phyloP scores from a whole-genome alignment of 2,888 invertebrate species.

The Pseudococcus longispinus region DNA sequence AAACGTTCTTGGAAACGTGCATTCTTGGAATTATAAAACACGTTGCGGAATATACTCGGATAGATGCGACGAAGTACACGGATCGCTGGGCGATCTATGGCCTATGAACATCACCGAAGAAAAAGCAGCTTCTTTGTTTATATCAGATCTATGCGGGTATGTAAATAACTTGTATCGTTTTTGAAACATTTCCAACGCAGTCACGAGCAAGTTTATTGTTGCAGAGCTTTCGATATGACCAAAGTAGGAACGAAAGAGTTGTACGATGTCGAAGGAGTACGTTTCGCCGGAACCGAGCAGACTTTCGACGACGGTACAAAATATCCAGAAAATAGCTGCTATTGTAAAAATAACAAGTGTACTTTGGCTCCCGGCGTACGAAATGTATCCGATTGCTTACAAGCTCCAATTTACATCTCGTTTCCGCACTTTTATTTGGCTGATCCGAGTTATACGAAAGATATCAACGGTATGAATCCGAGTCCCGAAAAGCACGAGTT shows the following conservation, averaged over 20 bases:
- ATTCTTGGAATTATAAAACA: constrained; percentile 73
- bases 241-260: constrained; percentile 59
- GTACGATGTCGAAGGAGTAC: constrained; percentile 66
- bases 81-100: constrained; percentile 82
- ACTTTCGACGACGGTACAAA: constrained; percentile 76
- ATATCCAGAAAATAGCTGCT: constrained; percentile 72
- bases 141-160: constrained; percentile 80
- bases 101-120: constrained; percentile 71
- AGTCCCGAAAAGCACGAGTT: constrained; percentile 63
- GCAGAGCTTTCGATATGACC: constrained; percentile 13
- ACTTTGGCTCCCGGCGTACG: constrained; percentile 60
- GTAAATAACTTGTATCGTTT: not conserved
- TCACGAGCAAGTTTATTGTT: not conserved
- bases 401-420: constrained; percentile 63
- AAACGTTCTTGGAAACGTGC: constrained; percentile 72
- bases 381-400: constrained; percentile 62
- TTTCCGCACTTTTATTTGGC: constrained; percentile 65
- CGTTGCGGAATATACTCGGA: constrained; percentile 68
- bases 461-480: constrained; percentile 64
- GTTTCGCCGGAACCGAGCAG: constrained; percentile 69
- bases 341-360: constrained; percentile 65
- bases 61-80: constrained; percentile 74
- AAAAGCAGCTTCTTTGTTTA: constrained; percentile 72
- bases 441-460: constrained; percentile 62
- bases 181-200: not conserved